Evolutionary conservation across 1,140 invertebrate species (phyloP), one percentile per base, ranked within the genome.

Genomic region (Aphidius gifuensis): DNA sequence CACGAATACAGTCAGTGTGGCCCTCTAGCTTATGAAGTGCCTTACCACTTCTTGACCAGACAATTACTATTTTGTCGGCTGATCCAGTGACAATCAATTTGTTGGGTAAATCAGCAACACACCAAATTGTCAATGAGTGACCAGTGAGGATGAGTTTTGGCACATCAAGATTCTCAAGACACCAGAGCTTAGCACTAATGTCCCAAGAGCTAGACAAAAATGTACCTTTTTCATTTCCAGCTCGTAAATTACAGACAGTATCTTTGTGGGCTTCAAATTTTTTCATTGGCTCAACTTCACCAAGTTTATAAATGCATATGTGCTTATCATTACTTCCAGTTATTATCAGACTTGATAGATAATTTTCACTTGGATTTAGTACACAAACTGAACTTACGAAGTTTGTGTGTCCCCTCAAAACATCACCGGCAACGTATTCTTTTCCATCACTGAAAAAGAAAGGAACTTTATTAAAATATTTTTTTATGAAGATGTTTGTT

Each of bases 131-230:
- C 32, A 90, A 91, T 65, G 85, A 81, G 72, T 98, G 95, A 6
- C 91, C 94, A 67, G 81, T 82, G 3, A 93, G 81, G 3, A 86
- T 86, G 43, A 88, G 69, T 1, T 82, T 69, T 32, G 77, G 73
- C 40, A 83, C 74, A 43, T 80, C 75, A 2, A 83, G 74, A 65
- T 85, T 81, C 49, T 74, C 71, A 8, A 89, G 62, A 53, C 84
- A 82, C 94, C 94, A 97, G 21, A 96, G 80, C 71, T 88, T 87
- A 1, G 90, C 92, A 9, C 91, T 92, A 65, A 85, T 85, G 74
- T 98, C 96, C 95, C 94, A 98, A 9, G 94, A 97, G 48, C 93
- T 91, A 72, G 89, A 93, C 16, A 89, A 72, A 73, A 92, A 83
- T 16, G 85, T 82, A 42, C 73, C 78, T 7, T 70, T 56, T 51